These are phyloP conservation scores for Siniperca obscura DNA, from an alignment of 2,797 vertebrate species.

Conservation along the genomic window DNA sequence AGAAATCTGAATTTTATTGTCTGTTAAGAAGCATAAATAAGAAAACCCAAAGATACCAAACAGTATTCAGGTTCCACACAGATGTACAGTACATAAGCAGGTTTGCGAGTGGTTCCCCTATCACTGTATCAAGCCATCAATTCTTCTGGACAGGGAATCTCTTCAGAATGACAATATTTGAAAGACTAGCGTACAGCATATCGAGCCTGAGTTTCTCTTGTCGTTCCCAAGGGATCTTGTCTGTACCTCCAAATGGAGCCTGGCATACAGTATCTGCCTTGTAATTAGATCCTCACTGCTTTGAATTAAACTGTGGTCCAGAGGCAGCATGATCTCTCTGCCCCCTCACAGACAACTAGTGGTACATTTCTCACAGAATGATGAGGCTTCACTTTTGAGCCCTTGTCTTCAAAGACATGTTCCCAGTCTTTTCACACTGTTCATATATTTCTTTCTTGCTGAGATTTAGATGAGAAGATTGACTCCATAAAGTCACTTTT, in stretches of 20 bases:
- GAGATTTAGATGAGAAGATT: background rate
- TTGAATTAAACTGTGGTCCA: slow-evolving; percentile 56
- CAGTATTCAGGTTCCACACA: background rate
- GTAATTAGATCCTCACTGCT: slow-evolving; percentile 69
- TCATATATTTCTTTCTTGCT: background rate
- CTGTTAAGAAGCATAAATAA: background rate
- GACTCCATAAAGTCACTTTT: background rate
- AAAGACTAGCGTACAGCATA: slow-evolving; percentile 48
- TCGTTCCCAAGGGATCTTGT: slow-evolving; percentile 54
- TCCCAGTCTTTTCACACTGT: background rate
- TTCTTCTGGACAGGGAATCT: slow-evolving; percentile 35
- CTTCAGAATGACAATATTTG: slow-evolving; percentile 41
- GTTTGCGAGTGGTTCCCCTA: background rate
- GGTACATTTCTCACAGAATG: slow-evolving; percentile 34
- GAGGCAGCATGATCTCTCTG: slow-evolving; percentile 45
- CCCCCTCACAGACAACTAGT: slow-evolving; percentile 21
- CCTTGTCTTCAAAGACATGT: slow-evolving; percentile 17
- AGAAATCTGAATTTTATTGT: background rate
- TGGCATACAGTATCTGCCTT: slow-evolving; percentile 54
- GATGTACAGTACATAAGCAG: slow-evolving; percentile 2
- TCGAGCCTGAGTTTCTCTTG: slow-evolving; percentile 45
- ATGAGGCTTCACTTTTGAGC: slow-evolving; percentile 2
- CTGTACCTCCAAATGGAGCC: slow-evolving; percentile 34
- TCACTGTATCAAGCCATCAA: slow-evolving; percentile 28
- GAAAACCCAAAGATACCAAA: background rate